A percentile compares a stretch with the other conserved stretches of the same genome.
Evolutionary conservation across 1,140 invertebrate genomes (phyloP).

Genomic region (Mycetomoellerius zeteki): DNA sequence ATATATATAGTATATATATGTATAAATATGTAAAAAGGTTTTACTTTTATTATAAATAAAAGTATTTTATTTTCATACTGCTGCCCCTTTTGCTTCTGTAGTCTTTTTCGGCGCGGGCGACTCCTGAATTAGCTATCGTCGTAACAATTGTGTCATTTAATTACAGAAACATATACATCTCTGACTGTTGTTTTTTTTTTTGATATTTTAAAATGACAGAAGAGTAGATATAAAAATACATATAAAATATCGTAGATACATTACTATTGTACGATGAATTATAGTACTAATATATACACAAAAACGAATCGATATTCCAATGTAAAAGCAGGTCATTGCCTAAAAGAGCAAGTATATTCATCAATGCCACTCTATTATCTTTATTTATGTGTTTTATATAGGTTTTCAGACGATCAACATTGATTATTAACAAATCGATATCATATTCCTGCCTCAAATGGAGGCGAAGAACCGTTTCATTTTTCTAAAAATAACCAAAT

Average conservation of each 20-base stretch:
- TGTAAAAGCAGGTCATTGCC: neutral
- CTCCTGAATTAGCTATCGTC: neutral
- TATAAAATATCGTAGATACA: neutral
- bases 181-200: neutral
- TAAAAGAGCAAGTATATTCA: neutral
- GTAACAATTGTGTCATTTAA: neutral
- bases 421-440: slow-evolving; percentile 12
- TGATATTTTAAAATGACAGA: neutral
- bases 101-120: neutral
- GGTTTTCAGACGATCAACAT: neutral
- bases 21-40: slow-evolving; percentile 34
- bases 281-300: too few relatives aligned
- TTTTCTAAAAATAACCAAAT: neutral
- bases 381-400: neutral
- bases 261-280: neutral
- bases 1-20: neutral
- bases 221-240: neutral
- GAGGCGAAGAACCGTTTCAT: neutral
- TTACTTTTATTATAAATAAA: slow-evolving; percentile 53
- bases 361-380: neutral
- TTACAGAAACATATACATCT: neutral
- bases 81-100: neutral
- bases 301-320: slow-evolving; percentile 18
- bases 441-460: neutral
- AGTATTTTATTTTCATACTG: slow-evolving; percentile 54